Conservation (phyloP, 2,797 vertebrate species). For the Meriones psammophilus region DNA sequence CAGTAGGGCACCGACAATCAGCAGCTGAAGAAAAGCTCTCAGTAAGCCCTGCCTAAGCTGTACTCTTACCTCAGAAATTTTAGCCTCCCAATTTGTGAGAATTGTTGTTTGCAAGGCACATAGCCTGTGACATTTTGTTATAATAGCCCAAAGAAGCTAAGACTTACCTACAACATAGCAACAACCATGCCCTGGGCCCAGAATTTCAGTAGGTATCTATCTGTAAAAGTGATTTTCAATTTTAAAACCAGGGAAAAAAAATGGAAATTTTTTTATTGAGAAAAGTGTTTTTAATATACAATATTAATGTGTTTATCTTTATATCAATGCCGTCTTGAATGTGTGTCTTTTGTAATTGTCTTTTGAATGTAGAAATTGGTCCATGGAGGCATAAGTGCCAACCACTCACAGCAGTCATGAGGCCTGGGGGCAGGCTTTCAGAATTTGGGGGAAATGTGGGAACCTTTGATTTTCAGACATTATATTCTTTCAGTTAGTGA, state of each 20-base stretch:
- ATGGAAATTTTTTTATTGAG: slow-evolving; percentile 1
- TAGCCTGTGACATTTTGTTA: not conserved
- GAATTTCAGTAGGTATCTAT: not conserved
- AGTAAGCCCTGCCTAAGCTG: not conserved
- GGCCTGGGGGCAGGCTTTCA: not conserved
- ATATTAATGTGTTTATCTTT: not conserved
- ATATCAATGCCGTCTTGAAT: not conserved
- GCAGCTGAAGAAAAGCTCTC: not conserved
- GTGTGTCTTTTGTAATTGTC: not conserved
- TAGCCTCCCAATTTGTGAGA: not conserved
- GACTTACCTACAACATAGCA: not conserved
- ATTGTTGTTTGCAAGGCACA: not conserved
- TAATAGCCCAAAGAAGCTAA: not conserved
- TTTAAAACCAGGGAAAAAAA: slow-evolving; percentile 52
- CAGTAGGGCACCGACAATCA: no score
- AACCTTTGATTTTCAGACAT: slow-evolving; percentile 27
- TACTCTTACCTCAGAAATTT: not conserved
- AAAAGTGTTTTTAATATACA: slow-evolving; percentile 17
- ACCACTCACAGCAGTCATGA: not conserved
- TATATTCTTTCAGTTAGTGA: not conserved
- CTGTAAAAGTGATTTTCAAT: slow-evolving; percentile 17
- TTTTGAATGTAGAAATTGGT: not conserved
- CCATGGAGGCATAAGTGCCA: not conserved
- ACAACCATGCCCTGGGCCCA: not conserved
- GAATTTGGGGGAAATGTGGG: not conserved